Conservation (phyloP, 2,888 invertebrate genomes). For the Lochmaea capreae region DNA sequence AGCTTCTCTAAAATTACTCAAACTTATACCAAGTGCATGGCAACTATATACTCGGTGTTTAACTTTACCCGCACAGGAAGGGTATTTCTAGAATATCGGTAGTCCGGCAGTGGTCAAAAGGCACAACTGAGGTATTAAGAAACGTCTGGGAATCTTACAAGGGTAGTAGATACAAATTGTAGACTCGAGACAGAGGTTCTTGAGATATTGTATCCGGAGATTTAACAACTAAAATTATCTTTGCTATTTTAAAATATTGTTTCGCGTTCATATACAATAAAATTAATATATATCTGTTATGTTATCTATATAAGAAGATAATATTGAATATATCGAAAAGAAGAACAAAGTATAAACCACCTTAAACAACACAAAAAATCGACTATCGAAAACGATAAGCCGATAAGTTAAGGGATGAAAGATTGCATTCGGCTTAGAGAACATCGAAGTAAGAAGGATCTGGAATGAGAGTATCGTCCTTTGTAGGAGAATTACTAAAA, state of each 20-base stretch:
- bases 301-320: neutral
- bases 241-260: neutral
- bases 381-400: slow-evolving; percentile 22
- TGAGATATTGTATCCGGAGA: neutral
- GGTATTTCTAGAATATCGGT: slow-evolving; percentile 22
- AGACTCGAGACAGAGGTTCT: slow-evolving; percentile 4
- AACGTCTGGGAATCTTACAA: slow-evolving; percentile 20
- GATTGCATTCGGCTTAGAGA: slow-evolving; percentile 32
- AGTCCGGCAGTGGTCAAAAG: slow-evolving; percentile 18
- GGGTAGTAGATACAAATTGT: slow-evolving; percentile 26
- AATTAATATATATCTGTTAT: too few relatives aligned
- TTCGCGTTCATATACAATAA: too few relatives aligned
- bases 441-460: slow-evolving; percentile 40
- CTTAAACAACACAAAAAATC: slow-evolving; percentile 12
- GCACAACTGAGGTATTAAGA: slow-evolving; percentile 23
- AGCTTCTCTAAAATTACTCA: slow-evolving; percentile 17
- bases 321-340: slow-evolving; percentile 4
- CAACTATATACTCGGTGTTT: neutral
- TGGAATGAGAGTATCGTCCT: slow-evolving; percentile 45
- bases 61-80: slow-evolving; percentile 2
- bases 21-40: slow-evolving; percentile 14
- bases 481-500: slow-evolving; percentile 51
- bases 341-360: slow-evolving; percentile 8
- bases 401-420: slow-evolving; percentile 26
- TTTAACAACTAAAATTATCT: neutral